These are phyloP conservation scores for Scatophagus argus DNA, from an alignment of 2,113 vertebrate species.

Conservation along the genomic window DNA sequence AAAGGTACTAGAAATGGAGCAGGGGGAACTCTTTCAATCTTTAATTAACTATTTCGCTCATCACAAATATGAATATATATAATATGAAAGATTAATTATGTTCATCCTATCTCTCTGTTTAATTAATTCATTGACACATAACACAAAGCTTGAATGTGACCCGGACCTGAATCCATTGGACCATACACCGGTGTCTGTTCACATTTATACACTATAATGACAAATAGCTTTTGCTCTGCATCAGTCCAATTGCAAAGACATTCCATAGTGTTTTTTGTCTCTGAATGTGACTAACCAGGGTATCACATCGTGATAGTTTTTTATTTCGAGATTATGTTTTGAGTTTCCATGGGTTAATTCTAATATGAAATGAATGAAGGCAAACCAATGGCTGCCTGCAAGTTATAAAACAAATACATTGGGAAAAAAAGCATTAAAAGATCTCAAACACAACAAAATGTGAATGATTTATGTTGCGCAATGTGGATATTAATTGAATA, in stretches of 20 bases:
- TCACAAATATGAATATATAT: constrained; percentile 26
- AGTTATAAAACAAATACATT: too few relatives aligned
- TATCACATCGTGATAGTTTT: background rate
- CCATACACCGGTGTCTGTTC: background rate
- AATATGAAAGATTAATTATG: constrained; percentile 26
- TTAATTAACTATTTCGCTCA: constrained; percentile 38
- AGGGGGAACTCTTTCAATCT: constrained; percentile 7
- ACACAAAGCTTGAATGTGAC: background rate
- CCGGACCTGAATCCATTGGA: background rate
- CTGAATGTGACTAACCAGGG: background rate
- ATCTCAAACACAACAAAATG: background rate
- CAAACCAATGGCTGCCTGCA: background rate
- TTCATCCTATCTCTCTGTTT: background rate
- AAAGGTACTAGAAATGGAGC: constrained; percentile 18
- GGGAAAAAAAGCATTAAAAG: background rate
- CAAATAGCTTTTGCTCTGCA: background rate
- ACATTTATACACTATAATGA: background rate
- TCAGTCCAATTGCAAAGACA: background rate
- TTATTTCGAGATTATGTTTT: background rate
- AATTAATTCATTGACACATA: constrained; percentile 18
- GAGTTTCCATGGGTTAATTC: background rate
- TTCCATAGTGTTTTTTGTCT: background rate
- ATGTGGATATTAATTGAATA: too few relatives aligned
- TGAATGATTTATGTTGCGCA: too few relatives aligned
- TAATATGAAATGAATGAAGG: background rate